These are phyloP conservation scores for Cossypha dichroa DNA, from an alignment of 2,797 vertebrate species.

Conservation along the genomic window DNA sequence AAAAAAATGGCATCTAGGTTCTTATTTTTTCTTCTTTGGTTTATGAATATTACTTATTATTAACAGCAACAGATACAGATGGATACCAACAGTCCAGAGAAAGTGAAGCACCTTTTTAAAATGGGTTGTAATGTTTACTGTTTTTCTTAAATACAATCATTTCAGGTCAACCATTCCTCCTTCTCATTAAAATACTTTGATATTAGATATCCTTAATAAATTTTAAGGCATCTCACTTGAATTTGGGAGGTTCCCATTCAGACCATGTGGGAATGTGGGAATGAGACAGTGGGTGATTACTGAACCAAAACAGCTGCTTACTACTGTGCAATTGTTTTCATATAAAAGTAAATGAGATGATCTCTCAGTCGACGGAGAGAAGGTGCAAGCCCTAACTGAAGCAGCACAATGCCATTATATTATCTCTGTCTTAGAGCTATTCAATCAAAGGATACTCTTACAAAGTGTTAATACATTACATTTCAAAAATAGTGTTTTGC, in stretches of 20 bases:
- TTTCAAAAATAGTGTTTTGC: background rate
- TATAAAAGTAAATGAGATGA: background rate
- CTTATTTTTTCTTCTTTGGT: background rate
- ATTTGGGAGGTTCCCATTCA: background rate
- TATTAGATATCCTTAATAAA: background rate
- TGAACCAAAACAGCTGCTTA: background rate
- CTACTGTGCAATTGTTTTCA: background rate
- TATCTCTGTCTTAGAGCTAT: background rate
- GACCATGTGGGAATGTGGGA: background rate
- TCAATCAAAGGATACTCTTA: background rate
- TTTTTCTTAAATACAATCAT: background rate
- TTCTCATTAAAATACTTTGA: background rate
- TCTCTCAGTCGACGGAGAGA: background rate
- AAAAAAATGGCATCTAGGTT: background rate
- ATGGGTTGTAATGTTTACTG: background rate
- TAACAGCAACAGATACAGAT: background rate
- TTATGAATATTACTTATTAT: background rate
- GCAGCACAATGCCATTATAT: background rate
- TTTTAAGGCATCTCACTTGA: background rate
- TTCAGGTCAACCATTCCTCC: background rate
- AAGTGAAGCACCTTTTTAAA: background rate
- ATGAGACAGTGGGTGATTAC: background rate
- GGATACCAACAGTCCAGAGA: background rate
- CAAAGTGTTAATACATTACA: background rate
- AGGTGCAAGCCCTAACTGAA: background rate